Evolutionary conservation across 2,888 invertebrate species (phyloP), one percentile per base, ranked within the genome.

Genomic region (Nephrocerus scutellatus): DNA sequence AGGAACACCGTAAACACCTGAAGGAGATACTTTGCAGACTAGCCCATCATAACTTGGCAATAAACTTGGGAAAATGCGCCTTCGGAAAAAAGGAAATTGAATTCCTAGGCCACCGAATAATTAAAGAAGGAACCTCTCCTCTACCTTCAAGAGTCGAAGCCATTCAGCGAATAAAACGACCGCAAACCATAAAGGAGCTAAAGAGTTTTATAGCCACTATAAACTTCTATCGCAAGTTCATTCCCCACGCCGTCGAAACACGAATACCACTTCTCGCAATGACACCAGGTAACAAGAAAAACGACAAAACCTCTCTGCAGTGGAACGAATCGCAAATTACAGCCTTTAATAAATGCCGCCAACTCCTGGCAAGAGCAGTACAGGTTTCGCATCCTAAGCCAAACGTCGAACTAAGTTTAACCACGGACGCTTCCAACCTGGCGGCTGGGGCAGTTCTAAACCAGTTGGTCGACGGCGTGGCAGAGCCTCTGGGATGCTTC

Each of bases 181-280:
- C n/a, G n/a, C n/a, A n/a, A n/a, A n/a, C n/a, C n/a, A n/a, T 37
- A 20, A 34, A 39, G 19, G 44, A 48, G 4, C 12, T 54, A 18
- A 36, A 47, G 5, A 30, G 48, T 23, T 53, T 50, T 25, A 29
- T 52, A 7, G 49, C 46, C 10, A 50, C 47, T 37, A 18, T 51
- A 2, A 53, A 52, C 30, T 49, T 50, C 30, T 51, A 54, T 19
- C 42, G 45, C 16, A 35, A 44, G 3, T 47, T 47, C 22, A 40
- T 52, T 6, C 41, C 39, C 3, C 18, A 47, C 7, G 42, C 48
- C 4, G 26, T 38, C 1, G 16, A 30, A 2, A 30, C 15, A 7
- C 48, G 51, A 19, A 26, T 29, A 6, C 8, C 31, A 5, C 40
- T 48, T 7, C 32, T 42, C 29, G 20, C 16, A 3, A 15, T 48